These are phyloP conservation scores for Glossophaga mutica DNA, from an alignment of 2,797 vertebrate species.

Conservation along the genomic window DNA sequence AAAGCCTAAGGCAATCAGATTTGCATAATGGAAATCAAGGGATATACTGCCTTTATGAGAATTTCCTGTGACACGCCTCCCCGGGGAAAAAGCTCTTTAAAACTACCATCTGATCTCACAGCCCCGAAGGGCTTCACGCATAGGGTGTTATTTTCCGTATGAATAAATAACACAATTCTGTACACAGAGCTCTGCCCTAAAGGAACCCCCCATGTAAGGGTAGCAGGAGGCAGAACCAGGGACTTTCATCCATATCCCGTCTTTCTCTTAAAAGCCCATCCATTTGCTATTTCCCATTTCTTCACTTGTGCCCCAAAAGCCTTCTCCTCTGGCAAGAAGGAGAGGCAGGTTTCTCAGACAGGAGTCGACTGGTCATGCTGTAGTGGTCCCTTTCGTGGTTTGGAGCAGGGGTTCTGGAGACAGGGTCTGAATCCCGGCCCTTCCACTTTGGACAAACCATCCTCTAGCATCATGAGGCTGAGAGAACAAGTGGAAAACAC, in stretches of 20 bases:
- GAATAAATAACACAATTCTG: conserved; percentile 10
- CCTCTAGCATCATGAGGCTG: background rate
- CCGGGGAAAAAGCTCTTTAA: conserved; percentile 27
- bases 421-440: background rate
- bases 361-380: background rate
- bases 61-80: conserved; percentile 2
- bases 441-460: background rate
- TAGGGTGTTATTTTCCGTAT: conserved; percentile 52
- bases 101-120: conserved; percentile 35
- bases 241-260: background rate
- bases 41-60: conserved; percentile 41
- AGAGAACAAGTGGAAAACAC: background rate
- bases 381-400: background rate
- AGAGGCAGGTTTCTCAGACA: background rate
- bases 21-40: conserved; percentile 32
- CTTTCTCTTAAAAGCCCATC: background rate
- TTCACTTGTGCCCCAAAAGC: background rate
- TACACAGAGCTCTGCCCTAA: conserved; percentile 31
- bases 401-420: background rate
- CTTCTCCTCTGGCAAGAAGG: background rate
- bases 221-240: background rate
- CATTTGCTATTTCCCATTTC: background rate
- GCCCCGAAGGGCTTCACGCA: conserved; percentile 20
- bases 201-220: background rate
- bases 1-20: background rate